These are phyloP conservation scores for Urocyon cinereoargenteus DNA, from an alignment of 2,797 vertebrate species.

Conservation along the genomic window DNA sequence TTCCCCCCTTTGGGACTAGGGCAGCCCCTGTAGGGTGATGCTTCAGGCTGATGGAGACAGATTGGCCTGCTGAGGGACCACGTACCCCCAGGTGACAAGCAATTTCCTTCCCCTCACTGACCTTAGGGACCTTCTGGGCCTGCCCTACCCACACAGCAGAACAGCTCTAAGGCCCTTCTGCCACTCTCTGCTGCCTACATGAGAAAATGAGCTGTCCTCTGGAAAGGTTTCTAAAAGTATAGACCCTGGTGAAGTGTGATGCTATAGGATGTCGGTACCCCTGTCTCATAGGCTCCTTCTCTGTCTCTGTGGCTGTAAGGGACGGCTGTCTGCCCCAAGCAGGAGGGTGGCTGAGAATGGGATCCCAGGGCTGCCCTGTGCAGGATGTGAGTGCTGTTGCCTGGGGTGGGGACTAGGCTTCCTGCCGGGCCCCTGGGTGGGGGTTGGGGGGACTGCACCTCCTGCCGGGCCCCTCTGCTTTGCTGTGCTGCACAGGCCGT, in stretches of 20 bases:
- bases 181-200: neutral
- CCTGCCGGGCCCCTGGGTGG: neutral
- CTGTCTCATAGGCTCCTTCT: neutral
- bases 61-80: neutral
- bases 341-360: neutral
- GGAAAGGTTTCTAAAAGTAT: neutral
- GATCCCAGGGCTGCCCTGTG: neutral
- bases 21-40: neutral
- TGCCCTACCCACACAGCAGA: neutral
- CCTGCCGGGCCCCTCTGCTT: conserved; percentile 52
- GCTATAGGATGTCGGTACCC: neutral
- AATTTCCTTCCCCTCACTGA: neutral
- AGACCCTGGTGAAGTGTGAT: neutral
- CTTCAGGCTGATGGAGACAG: neutral
- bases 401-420: neutral
- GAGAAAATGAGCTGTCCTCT: neutral
- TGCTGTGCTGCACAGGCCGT: conserved; percentile 84
- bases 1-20: neutral
- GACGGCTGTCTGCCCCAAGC: neutral
- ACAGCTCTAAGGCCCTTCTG: neutral
- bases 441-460: neutral
- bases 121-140: neutral
- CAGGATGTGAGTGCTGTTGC: neutral
- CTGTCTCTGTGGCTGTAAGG: neutral
- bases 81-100: neutral